phyloP scores from a whole-genome alignment of 2,797 vertebrate species.

The Sarcophilus harrisii region DNA sequence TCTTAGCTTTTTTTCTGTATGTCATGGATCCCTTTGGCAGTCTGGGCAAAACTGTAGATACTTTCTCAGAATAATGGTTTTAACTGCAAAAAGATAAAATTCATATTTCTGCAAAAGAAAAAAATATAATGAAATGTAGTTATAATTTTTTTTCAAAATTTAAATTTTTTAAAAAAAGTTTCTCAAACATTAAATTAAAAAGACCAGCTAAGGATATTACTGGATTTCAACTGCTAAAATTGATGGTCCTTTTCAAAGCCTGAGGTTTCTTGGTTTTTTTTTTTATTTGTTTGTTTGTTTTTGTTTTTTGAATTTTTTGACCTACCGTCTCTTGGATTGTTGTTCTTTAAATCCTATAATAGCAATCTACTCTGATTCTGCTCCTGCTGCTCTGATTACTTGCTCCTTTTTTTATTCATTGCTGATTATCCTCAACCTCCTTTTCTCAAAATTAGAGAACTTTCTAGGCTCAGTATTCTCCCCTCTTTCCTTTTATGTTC shows the following conservation, averaged over 20 bases:
- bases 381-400: neutral
- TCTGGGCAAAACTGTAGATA: neutral
- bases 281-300: neutral
- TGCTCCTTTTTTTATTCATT: neutral
- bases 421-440: neutral
- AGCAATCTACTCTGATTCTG: neutral
- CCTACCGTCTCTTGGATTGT: neutral
- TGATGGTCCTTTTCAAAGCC: neutral
- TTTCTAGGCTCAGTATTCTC: neutral
- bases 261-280: neutral
- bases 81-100: neutral
- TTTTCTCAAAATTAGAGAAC: neutral
- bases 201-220: neutral
- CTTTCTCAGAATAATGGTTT: neutral
- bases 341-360: neutral
- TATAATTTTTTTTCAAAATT: neutral
- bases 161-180: neutral
- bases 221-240: neutral
- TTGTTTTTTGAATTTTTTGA: neutral
- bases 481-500: accelerated
- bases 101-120: neutral
- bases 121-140: no score
- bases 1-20: neutral
- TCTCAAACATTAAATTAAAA: neutral
- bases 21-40: neutral